phyloP scores from a whole-genome alignment of 2,797 vertebrate species.

The Sternarchorhynchus goeldii region DNA sequence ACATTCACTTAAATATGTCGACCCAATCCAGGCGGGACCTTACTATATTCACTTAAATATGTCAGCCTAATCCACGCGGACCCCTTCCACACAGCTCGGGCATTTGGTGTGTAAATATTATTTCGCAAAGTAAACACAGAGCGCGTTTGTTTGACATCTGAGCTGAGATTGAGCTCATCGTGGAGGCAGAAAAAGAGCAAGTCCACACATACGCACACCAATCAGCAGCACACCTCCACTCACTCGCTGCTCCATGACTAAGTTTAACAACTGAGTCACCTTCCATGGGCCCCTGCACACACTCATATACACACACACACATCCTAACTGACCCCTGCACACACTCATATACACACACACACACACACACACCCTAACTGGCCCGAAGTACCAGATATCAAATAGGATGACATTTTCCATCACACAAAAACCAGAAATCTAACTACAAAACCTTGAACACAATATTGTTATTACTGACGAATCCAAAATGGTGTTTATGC shows the following conservation, averaged over 20 bases:
- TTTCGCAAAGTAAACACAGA: conserved; percentile 31
- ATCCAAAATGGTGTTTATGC: background rate
- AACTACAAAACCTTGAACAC: no score
- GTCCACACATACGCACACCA: conserved; percentile 15
- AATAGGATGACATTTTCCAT: background rate
- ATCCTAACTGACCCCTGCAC: background rate
- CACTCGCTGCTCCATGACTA: conserved; percentile 16
- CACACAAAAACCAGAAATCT: no score
- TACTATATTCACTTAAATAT: conserved; percentile 43
- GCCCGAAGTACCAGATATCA: background rate
- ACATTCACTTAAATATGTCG: conserved; percentile 46
- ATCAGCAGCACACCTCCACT: conserved; percentile 29
- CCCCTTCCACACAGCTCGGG: conserved; percentile 12
- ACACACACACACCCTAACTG: conserved; percentile 4
- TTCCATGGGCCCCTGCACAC: conserved; percentile 1
- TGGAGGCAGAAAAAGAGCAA: conserved; percentile 9
- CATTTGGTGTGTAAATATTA: conserved; percentile 23
- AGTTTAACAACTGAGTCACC: conserved; percentile 10
- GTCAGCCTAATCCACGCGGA: conserved; percentile 23
- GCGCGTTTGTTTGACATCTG: conserved; percentile 17
- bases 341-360: background rate
- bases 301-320: conserved; percentile 10
- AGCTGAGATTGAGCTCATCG: conserved; percentile 4
- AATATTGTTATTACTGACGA: background rate
- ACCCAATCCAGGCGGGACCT: conserved; percentile 14